Percentiles rank a stretch among this genome's conserved stretches.
These are phyloP conservation scores for Periparus ater DNA, from an alignment of 2,797 vertebrate genomes.

Conservation along the genomic window DNA sequence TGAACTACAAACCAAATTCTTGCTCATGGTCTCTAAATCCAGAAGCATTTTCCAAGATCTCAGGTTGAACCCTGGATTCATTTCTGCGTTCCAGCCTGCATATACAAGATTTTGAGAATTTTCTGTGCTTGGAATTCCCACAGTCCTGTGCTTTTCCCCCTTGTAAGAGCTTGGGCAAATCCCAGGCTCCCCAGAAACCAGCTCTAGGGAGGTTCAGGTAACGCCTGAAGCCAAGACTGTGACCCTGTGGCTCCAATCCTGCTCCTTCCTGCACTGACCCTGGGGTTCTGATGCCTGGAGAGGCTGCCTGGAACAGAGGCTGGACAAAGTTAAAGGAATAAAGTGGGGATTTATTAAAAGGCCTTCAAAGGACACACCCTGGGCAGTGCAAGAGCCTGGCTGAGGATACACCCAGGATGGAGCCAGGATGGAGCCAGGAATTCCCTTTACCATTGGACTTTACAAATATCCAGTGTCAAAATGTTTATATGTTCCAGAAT, in stretches of 20 bases:
- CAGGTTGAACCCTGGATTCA: no score
- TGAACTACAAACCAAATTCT: no score
- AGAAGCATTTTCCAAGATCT: no score
- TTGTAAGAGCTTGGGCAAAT: fast-evolving
- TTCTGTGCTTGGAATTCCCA: no score
- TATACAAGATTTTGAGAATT: no score
- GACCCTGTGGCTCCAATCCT: background rate
- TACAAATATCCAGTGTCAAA: background rate
- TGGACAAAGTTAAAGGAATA: background rate
- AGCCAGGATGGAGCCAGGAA: background rate
- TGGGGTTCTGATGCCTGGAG: background rate
- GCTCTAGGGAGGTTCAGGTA: background rate
- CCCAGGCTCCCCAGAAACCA: background rate
- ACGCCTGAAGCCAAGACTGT: background rate
- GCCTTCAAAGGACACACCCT: background rate
- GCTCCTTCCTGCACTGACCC: background rate
- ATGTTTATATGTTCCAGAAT: background rate
- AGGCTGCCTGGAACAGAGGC: background rate
- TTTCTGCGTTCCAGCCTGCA: no score
- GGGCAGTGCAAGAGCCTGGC: background rate
- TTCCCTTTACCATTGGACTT: background rate
- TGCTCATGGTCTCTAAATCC: no score
- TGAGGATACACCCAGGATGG: background rate
- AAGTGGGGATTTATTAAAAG: background rate
- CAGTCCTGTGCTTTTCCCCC: background rate